These are phyloP conservation scores for Dendrolimus pini DNA, from an alignment of 2,888 invertebrate genomes.

Conservation along the genomic window DNA sequence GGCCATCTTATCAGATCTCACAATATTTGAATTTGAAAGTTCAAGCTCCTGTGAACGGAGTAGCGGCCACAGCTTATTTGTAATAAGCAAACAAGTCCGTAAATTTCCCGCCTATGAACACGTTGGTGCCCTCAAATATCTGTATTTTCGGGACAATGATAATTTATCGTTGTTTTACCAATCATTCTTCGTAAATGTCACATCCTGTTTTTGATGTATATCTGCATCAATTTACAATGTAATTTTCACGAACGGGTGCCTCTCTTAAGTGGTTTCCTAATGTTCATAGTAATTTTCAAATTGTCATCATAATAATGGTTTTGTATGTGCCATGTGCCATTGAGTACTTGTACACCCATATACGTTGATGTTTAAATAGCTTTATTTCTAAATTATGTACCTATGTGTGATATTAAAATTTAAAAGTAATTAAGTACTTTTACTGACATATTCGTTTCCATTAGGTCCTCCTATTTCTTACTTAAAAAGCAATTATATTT, in stretches of 20 bases:
- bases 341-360: too few relatives aligned
- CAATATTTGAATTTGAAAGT: too few relatives aligned
- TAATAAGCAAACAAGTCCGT: not conserved
- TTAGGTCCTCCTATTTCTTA: too few relatives aligned
- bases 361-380: too few relatives aligned
- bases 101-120: constrained; percentile 18
- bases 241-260: constrained; percentile 17
- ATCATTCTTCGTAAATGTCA: constrained; percentile 45
- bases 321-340: not conserved
- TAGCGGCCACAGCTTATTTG: too few relatives aligned
- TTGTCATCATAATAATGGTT: not conserved
- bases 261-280: not conserved
- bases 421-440: too few relatives aligned
- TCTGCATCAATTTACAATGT: not conserved
- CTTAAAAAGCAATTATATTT: too few relatives aligned
- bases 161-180: constrained; percentile 41
- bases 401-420: too few relatives aligned
- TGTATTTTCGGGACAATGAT: constrained; percentile 36
- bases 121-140: constrained; percentile 24
- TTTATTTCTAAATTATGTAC: too few relatives aligned
- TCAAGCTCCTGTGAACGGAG: too few relatives aligned
- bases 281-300: not conserved
- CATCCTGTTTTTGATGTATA: constrained; percentile 45
- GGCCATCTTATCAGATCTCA: too few relatives aligned
- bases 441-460: too few relatives aligned